Evolutionary conservation across 2,888 invertebrate species (phyloP).

Genomic region (Cetonia aurata): DNA sequence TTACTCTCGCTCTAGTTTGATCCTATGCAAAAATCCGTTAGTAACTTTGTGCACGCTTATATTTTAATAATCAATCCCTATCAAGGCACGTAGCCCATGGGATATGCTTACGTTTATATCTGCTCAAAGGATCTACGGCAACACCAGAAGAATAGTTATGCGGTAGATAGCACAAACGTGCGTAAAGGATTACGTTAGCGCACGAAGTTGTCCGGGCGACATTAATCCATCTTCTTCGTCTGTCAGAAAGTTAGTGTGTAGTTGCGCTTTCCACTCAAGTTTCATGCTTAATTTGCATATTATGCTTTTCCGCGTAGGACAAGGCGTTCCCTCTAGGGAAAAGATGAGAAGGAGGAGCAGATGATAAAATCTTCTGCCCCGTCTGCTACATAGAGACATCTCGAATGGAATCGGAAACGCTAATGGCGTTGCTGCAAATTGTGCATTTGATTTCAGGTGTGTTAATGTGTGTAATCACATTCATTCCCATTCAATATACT

Average conservation of each 20-base stretch:
- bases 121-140: conserved; percentile 21
- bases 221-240: conserved; percentile 45
- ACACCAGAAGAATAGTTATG: conserved; percentile 33
- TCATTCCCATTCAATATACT: no score
- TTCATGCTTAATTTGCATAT: conserved; percentile 44
- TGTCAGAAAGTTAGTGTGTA: conserved; percentile 42
- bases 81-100: background rate
- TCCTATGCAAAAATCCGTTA: no score
- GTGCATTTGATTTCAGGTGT: background rate
- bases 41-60: no score
- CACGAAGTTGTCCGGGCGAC: conserved; percentile 35
- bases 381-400: conserved; percentile 1
- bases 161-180: conserved; percentile 31
- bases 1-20: no score
- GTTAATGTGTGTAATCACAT: no score
- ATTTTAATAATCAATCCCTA: no score
- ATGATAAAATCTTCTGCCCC: conserved; percentile 32
- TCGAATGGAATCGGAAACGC: conserved; percentile 10
- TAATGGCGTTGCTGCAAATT: background rate
- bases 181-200: conserved; percentile 42
- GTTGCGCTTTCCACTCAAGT: conserved; percentile 38
- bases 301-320: conserved; percentile 21
- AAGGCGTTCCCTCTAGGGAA: conserved; percentile 5
- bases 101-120: conserved; percentile 27
- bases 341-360: background rate